Base-by-base conservation (phyloP, 2,113 vertebrate species). In the Pampusana beccarii region DNA sequence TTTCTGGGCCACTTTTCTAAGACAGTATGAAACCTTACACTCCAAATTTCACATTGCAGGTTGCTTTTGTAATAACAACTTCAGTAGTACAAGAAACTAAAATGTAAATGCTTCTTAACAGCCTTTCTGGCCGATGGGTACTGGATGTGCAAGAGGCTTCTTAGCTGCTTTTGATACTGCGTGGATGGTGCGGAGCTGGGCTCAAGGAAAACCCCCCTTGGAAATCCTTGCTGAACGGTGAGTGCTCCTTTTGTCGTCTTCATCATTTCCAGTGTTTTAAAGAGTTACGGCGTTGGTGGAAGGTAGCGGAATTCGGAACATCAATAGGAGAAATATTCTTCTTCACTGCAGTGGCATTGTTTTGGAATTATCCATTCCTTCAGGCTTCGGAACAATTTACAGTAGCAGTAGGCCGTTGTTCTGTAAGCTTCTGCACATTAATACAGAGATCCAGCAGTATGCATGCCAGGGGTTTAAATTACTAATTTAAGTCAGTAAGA, bases 121-220 rank as follows among this genome's bases (percentile, higher is more conserved):
- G 99, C 99, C 99, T 3, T 99, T 99, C 97, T 99, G 99, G 99
- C 99, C 99, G 1, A 99, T 99, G 99, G 99, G 99, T 20, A 99
- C 99, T 9, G 99, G 99, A 15, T 99, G 99, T 81, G 99, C 99
- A 31, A 97, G 99, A 16, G 99, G 99, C 33, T 99, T 99, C 97
- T 82, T 99, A 93, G 99, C 99, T 34, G 99, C 99, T 46, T 99
- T 99, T 64, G 99, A 99, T 93, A 99, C 98, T 0, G 99, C 98
- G 0, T 99, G 99, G 99, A 99, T 99, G 99, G 99, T 99, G 74
- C 99, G 97, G 97, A 98, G 98, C 95, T 99, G 99, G 99, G 98
- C 99, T 44, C 98, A 99, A 94, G 98, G 98, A 46, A 98, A 96
- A 33, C 95, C 97, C 3, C 98, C 98, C 0, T 90, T 99, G 36